Conservation (phyloP, 2,113 vertebrate genomes). For the Callipepla squamata region DNA sequence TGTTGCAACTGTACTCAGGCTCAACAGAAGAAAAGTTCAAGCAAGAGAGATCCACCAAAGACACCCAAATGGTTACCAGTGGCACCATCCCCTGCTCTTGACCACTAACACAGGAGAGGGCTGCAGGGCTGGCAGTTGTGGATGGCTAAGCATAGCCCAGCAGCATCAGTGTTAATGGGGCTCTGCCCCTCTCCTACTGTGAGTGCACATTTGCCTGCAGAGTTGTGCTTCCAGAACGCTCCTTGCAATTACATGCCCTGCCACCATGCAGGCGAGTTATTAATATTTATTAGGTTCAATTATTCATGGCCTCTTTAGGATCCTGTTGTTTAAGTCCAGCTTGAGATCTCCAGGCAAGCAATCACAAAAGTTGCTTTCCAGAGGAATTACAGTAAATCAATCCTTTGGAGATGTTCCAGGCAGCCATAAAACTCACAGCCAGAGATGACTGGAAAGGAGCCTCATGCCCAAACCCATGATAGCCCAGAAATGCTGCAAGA, state of each 20-base stretch:
- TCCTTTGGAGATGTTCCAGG: conserved; percentile 8
- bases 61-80: not conserved
- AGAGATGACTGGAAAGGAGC: not conserved
- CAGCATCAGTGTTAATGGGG: conserved; percentile 26
- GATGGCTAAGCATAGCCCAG: not conserved
- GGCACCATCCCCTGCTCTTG: not conserved
- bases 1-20: not conserved
- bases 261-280: conserved; percentile 35
- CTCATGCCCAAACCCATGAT: rapidly evolving
- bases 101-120: rapidly evolving
- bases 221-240: conserved; percentile 60
- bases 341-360: conserved; percentile 60
- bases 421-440: not conserved
- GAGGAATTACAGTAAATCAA: conserved; percentile 61
- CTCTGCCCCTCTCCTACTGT: rapidly evolving
- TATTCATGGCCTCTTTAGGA: conserved; percentile 70
- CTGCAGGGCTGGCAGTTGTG: not conserved
- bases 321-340: conserved; percentile 69
- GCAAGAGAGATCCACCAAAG: not conserved
- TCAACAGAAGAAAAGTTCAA: not conserved
- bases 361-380: conserved; percentile 66
- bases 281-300: conserved; percentile 73
- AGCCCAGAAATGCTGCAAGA: not conserved
- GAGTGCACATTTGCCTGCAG: not conserved
- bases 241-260: conserved; percentile 65